Conservation (phyloP, 2,797 vertebrate genomes). For the Peromyscus nudipes region DNA sequence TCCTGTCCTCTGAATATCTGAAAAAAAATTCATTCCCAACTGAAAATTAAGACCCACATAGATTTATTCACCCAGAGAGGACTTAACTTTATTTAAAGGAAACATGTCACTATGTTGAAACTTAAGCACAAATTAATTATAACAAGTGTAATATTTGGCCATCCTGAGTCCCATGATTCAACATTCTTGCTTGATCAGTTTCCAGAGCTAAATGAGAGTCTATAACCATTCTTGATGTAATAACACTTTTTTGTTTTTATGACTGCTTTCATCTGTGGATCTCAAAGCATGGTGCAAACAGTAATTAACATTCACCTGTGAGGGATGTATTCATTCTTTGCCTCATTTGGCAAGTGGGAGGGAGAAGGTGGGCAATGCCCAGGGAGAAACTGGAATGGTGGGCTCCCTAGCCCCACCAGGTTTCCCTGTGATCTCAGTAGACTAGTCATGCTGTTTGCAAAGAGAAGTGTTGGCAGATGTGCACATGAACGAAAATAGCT, state of each 20-base stretch:
- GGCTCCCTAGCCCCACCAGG: neutral
- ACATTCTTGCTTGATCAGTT: slow-evolving; percentile 75
- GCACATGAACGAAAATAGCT: slow-evolving; percentile 1
- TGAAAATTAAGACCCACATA: slow-evolving; percentile 55
- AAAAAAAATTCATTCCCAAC: neutral
- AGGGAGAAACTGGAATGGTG: slow-evolving; percentile 42
- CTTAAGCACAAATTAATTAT: slow-evolving; percentile 81
- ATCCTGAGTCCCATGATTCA: slow-evolving; percentile 74
- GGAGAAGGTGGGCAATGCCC: neutral
- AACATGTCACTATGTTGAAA: slow-evolving; percentile 75
- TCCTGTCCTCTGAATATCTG: neutral
- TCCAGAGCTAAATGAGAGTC: slow-evolving; percentile 79
- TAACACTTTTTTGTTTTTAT: slow-evolving; percentile 78
- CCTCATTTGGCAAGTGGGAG: slow-evolving; percentile 39
- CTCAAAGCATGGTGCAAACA: slow-evolving; percentile 77
- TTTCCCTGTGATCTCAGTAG: neutral
- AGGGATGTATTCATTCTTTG: slow-evolving; percentile 57
- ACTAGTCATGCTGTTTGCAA: neutral
- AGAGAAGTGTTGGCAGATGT: neutral
- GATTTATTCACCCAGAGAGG: slow-evolving; percentile 67
- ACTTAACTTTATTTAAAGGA: slow-evolving; percentile 80
- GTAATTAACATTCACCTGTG: slow-evolving; percentile 77
- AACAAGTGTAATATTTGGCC: slow-evolving; percentile 79
- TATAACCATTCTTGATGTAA: slow-evolving; percentile 71
- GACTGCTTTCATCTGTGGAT: slow-evolving; percentile 81